Base-by-base conservation (phyloP, 2,888 invertebrate genomes). In the Melieria omissa region DNA sequence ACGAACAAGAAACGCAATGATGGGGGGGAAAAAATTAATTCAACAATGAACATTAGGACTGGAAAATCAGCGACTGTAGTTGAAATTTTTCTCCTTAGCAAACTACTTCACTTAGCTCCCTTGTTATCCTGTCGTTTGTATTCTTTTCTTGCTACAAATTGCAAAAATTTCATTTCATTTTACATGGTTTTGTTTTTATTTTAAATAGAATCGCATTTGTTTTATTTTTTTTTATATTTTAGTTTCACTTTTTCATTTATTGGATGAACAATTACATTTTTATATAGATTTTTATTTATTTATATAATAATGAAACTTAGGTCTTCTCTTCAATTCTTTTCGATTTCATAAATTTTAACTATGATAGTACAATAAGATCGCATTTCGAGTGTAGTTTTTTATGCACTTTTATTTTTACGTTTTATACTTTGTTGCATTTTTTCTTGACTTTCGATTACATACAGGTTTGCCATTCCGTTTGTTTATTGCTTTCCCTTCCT, bases 251-350 rank as follows among this genome's bases (percentile, higher is more conserved):
- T 29, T 52, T 52, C 12, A n/a, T 61, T 44, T 61, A 61, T 41
- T 62, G 68, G 61, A 54, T 69, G 68, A 69, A 69, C 68, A 69
- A 52, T 69, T 68, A 69, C 54, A 69, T 69, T 66, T 66, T 47
- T 58, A 10, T 45, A 57, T 65, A 16, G 14, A 9, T 14, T 55
- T 64, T 29, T 1, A 8, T 55, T 65, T 49, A 12, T 42, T 16
- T 45, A 46, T 60, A 60, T 49, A n/a, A 63, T 29, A 46, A 55
- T 63, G 63, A 69, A 63, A 57, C 55, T n/a, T 46, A 69, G 46
- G 16, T 46, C 16, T 41, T 47, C n/a, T 41, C n/a, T 63, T 47
- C 14, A 67, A 47, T 60, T 62, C 5, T 69, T 16, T 12, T 69
- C 41, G 10, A 45, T 47, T 41, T 6, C 29, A 45, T 58, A 54